Base-by-base conservation (phyloP, 2,797 vertebrate genomes). In the Epinephelus malabaricus region DNA sequence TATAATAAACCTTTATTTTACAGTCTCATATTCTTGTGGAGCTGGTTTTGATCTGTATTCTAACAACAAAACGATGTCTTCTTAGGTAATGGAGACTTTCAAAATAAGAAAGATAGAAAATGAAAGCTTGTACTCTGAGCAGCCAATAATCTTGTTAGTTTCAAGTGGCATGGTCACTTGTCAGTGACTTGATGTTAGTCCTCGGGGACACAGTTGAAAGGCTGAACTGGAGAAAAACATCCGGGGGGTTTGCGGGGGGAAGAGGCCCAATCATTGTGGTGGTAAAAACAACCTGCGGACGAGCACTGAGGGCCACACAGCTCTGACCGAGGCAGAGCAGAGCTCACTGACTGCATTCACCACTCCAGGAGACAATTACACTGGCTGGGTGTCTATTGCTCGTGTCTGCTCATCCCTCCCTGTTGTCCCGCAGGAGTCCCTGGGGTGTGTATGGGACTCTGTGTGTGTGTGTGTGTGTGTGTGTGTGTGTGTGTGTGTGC, bases 311-410 rank as follows among this genome's bases (percentile, higher is more conserved):
- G 90, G 90, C 88, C 69, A 83, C 66, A 70, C 66, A 70, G 73
- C 66, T 58, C 85, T 85, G 92, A 87, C 91, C 89, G 76, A 30
- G 74, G 78, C 79, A 63, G 62, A 88, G 85, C 85, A 90, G 76
- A 86, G 83, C 86, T 86, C 83, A 69, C 78, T 73, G 82, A 70
- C 85, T 86, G 21, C 87, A 83, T n/a, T 68, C 85, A 88, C 73
- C 91, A 94, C 95, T 93, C 84, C 86, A 90, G 94, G 94, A 94
- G 91, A 93, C 95, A 95, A 96, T 95, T 95, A 96, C 86, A 87
- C 73, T 59, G 81, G 75, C 86, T 83, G 84, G 81, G 72, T 87
- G 88, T 92, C 89, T 90, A 87, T 88, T 84, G 83, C 81, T 86
- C 2, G 30, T 82, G 79, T 88, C 90, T 87, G 85, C 83, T 88